Conservation (phyloP, 1,140 invertebrate species). For the Gerris buenoi region DNA sequence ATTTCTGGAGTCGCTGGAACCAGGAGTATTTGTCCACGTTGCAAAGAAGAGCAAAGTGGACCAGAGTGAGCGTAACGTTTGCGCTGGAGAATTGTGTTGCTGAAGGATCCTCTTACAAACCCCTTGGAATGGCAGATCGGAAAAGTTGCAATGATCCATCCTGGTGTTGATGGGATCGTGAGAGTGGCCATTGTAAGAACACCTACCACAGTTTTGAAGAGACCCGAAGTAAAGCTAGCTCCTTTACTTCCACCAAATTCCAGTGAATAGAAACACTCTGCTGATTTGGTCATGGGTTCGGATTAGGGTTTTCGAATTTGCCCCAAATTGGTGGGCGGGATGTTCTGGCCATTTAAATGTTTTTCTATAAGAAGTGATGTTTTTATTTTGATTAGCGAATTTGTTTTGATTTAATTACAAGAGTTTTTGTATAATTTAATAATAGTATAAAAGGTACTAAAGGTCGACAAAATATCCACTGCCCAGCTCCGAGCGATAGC, state of each 20-base stretch:
- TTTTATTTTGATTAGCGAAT: too few relatives aligned
- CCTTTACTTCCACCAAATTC: neutral
- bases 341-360: too few relatives aligned
- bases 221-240: neutral
- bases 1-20: conserved; percentile 28
- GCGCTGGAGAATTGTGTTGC: conserved; percentile 18
- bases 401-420: too few relatives aligned
- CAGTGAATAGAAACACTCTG: neutral
- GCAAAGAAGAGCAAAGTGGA: conserved; percentile 24
- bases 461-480: too few relatives aligned
- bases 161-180: conserved; percentile 22
- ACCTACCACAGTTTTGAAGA: neutral
- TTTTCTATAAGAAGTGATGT: too few relatives aligned
- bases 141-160: conserved; percentile 22
- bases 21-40: conserved; percentile 24
- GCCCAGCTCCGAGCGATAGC: too few relatives aligned
- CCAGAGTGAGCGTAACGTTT: neutral
- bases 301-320: neutral
- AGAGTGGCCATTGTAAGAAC: conserved; percentile 23
- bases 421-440: too few relatives aligned
- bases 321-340: neutral
- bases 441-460: too few relatives aligned
- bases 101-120: conserved; percentile 23
- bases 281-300: neutral
- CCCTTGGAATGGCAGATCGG: conserved; percentile 27